Evolutionary conservation across 2,888 invertebrate species (phyloP), one percentile per base, ranked within the genome.

Genomic region (Noctua fimbriata): DNA sequence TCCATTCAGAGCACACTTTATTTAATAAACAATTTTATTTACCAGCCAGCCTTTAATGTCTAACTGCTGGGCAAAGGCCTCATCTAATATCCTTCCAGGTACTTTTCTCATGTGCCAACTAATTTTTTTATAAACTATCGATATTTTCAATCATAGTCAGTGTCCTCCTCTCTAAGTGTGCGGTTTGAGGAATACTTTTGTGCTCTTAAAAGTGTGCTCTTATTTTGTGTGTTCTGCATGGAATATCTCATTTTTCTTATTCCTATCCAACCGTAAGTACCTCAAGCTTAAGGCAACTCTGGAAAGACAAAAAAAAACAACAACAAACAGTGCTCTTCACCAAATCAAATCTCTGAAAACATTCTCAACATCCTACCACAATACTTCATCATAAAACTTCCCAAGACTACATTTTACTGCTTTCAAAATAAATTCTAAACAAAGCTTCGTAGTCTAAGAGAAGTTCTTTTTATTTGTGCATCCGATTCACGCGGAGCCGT

Each of bases 401-500:
- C 21, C 24, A 32, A 63, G 18, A 28, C 49, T 18, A 80, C 47
- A 58, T 41, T 72, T 71, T 21, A 69, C 44, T 36, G 44, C 58
- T 72, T 78, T 72, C 76, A 75, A 28, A 72, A 85, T 70, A 76
- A 69, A 81, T 67, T 76, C 28, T 69, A 82, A 85, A 85, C 84
- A 89, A 79, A 73, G 77, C 71, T 58, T 12, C 32, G 41, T 28
- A 76, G 52, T 83, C 58, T 74, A 67, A 66, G 74, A 36, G 10
- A 58, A 71, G 55, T 79, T 76, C 72, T 55, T 76, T 69, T 81
- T 88, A 86, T 89, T 87, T 86, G 84, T 78, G 66, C 67, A 75
- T 83, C 69, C 78, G 78, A 78, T 87, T 86, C 88, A 84, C 89
- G 83, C 85, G 82, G 32, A 28, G 58, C 60, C 52, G 76, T 76